Evolutionary conservation across 92 coral and sea anemone species (phyloP), one percentile per base, ranked within the genome.

Genomic region (Ricordea florida): DNA sequence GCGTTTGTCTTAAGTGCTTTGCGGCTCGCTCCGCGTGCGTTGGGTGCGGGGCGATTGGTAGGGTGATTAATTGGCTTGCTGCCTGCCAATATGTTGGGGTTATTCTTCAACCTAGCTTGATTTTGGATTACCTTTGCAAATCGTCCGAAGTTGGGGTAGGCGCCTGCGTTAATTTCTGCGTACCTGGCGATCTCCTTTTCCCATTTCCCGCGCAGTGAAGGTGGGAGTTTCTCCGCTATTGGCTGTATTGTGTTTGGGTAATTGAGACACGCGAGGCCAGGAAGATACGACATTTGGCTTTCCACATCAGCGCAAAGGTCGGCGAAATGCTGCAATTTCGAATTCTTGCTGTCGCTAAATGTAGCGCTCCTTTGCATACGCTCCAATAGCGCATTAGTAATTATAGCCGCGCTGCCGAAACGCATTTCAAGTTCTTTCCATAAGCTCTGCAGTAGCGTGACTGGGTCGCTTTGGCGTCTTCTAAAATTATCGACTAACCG

Each of bases 251-350:
- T 62, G 61, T 41, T 85, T 7, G 85, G 81, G 24, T 50, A 79
- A 40, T 62, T 79, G 6, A 79, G 69, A 43, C 86, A 85, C 42
- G 52, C 35, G 13, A 85, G 81, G 11, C 86, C 90, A 2, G 82
- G 70, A 21, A 85, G 77, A 10, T 68, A 40, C 2, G 48, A 21
- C 27, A 69, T 26, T 52, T 85, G 90, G 51, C 80, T 69, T 15
- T 79, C 62, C 3, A 79, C 66, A 35, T 85, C 90, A 6, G 55
- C 76, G 25, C 90, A 85, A 23, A 85, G 68, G 56, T 84, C 89
- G 6, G 75, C 74, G 42, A 84, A 84, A 55, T 50, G 50, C 24
- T 85, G 81, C 16, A 85, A 26, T 2, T 68, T 71, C 18, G 10
- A 31, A 46, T 60, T 24, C 10, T 85, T 85, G 11, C 49, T 41